These are phyloP conservation scores for Darevskia nairensis DNA, from an alignment of 2,797 vertebrate species.

Conservation along the genomic window DNA sequence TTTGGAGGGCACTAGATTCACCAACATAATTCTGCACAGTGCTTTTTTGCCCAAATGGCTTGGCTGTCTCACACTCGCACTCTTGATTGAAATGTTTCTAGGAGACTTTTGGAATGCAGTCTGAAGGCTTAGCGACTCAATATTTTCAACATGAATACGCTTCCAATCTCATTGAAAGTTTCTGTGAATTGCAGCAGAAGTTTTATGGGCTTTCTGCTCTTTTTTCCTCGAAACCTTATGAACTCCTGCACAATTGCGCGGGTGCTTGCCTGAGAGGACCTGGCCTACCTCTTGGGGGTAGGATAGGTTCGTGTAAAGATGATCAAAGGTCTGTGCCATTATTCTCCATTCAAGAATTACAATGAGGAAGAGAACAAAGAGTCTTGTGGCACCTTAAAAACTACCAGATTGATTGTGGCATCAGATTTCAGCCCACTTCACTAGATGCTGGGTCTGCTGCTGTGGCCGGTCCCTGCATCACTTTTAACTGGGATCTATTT, in stretches of 20 bases:
- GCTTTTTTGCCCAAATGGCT: conserved; percentile 79
- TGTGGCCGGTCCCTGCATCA: too few relatives aligned
- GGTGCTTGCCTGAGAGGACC: conserved; percentile 23
- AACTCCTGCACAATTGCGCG: conserved; percentile 69
- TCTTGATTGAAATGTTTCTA: conserved; percentile 82
- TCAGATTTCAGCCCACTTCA: too few relatives aligned
- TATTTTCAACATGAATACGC: conserved; percentile 82
- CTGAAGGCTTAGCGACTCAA: conserved; percentile 80
- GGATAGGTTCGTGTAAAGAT: not conserved
- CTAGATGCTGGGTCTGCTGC: too few relatives aligned
- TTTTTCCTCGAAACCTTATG: conserved; percentile 59
- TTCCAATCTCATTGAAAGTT: conserved; percentile 78
- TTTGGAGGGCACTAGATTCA: conserved; percentile 79
- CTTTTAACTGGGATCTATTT: too few relatives aligned
- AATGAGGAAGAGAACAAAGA: not conserved
- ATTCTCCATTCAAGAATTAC: not conserved
- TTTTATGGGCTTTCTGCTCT: conserved; percentile 75
- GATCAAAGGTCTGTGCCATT: not conserved
- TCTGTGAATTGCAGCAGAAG: conserved; percentile 72
- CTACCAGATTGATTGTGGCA: too few relatives aligned
- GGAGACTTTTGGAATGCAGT: conserved; percentile 85
- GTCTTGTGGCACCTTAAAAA: too few relatives aligned
- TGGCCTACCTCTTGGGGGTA: not conserved
- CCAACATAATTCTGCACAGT: conserved; percentile 76
- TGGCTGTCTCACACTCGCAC: conserved; percentile 75